Evolutionary conservation across 2,113 vertebrate species (phyloP), one percentile per base, ranked within the genome.

Genomic region (Hippoglossus stenolepis): DNA sequence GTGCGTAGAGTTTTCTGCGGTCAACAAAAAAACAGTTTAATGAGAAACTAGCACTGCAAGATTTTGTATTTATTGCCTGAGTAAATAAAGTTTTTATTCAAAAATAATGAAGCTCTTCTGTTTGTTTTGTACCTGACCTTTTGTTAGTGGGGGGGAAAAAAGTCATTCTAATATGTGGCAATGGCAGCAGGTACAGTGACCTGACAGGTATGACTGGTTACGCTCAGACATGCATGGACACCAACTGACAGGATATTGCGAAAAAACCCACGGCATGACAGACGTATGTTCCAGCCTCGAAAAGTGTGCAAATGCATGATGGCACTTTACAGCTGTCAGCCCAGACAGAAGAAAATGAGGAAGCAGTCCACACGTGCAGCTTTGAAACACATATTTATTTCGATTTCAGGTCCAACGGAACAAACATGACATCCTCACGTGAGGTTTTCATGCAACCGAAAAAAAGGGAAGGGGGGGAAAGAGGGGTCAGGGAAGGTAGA

Each of bases 361-460:
- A 85, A 57, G 26, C 73, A 60, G 72, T 69, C 26, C 73, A 91
- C 77, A 75, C 71, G 15, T 14, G 80, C 69, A 82, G 80, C 75
- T 89, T 92, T 89, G 58, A 94, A 94, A 94, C 92, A 95, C 90
- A 75, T 94, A 91, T 94, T n/a, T 54, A 94, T 95, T 90, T 94
- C 62, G 53, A 85, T 89, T 88, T 90, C 84, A 89, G 83, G 66
- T 89, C 85, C 86, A 93, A 89, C 73, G 43, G 81, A 91, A 92
- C 87, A 93, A 93, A 89, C 85, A 89, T 91, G 87, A 87, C 90
- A 86, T 89, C 89, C 91, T 93, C 88, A 71, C 17, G 14, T 65
- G 87, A 94, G 89, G 86, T 91, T 92, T 92, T 92, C 94, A 94
- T 94, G 94, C 93, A 94, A 95, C 94, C 93, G 89, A 94, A 94